phyloP scores from a whole-genome alignment of 2,113 vertebrate genomes.

The Rhegmatorhina hoffmannsi region DNA sequence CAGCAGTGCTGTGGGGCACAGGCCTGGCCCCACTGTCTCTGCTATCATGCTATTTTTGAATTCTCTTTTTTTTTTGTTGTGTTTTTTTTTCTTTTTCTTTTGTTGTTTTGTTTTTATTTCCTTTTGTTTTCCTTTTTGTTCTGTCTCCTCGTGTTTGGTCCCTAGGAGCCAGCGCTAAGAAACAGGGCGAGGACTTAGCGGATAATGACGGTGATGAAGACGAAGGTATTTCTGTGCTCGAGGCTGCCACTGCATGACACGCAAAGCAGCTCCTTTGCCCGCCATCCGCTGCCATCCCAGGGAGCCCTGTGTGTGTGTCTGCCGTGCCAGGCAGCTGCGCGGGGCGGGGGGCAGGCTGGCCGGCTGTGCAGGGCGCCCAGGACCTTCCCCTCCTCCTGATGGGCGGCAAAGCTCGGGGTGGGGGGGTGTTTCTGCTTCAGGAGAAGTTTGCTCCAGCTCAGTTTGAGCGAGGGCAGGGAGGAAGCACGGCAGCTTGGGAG shows the following conservation, averaged over 20 bases:
- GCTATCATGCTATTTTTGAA: slow-evolving; percentile 92
- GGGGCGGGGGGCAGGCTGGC: slow-evolving; percentile 57
- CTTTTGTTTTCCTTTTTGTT: slow-evolving; percentile 66
- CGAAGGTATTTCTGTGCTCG: slow-evolving; percentile 97
- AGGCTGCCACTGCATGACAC: slow-evolving; percentile 90
- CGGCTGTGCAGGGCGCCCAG: slow-evolving; percentile 35
- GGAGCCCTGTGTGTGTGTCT: slow-evolving; percentile 54
- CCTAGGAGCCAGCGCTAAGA: slow-evolving; percentile 98
- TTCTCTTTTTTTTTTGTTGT: slow-evolving; percentile 86
- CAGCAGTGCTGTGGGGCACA: slow-evolving; percentile 28
- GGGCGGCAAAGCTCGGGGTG: background rate
- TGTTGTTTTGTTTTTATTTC: slow-evolving; percentile 46
- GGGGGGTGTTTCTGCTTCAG: background rate
- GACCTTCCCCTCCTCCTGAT: background rate
- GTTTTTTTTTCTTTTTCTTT: background rate
- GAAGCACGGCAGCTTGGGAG: slow-evolving; percentile 51
- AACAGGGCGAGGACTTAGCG: slow-evolving; percentile 99
- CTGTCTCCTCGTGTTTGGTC: slow-evolving; percentile 88
- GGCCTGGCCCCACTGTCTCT: slow-evolving; percentile 48
- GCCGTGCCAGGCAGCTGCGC: slow-evolving; percentile 25
- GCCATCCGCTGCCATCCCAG: slow-evolving; percentile 56
- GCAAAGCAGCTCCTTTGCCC: slow-evolving; percentile 51
- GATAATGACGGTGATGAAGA: slow-evolving; percentile 99
- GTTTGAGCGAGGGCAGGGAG: slow-evolving; percentile 18
- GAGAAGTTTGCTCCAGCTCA: background rate